Base-by-base conservation (phyloP, 2,888 invertebrate species). In the Empis stercorea region DNA sequence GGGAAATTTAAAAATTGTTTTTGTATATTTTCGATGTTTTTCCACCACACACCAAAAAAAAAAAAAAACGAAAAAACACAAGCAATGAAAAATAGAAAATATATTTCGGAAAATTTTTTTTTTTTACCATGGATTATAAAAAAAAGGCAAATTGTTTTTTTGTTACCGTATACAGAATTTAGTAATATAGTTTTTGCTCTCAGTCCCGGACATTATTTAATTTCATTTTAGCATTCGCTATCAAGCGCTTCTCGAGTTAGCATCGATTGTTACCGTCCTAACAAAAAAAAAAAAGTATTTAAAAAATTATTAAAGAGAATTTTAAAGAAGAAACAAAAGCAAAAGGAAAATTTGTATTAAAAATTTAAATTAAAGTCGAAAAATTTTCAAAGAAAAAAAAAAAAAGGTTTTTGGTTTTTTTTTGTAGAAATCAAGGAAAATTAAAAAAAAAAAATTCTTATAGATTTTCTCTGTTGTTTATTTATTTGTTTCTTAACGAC, bases 241-340 rank as follows among this genome's bases (percentile, higher is more conserved):
- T 56, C 54, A 56, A 58, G 59, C 59, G 56, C 57, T 58, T 57
- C 55, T 58, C 58, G 59, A 61, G 59, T 59, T 58, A 61, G 61
- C 61, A 64, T 62, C 61, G 64, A 64, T 65, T 61, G 50, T 56
- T 50, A 55, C 56, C 57, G 59, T 58, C 57, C 58, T 55, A 53
- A 47, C 43, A 49, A 34, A 13, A 34, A 27, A 27, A 27, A 36
- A 36, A 36, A 6, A 36, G 15, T 15, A 36, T 14, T 14, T 36
- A 15, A 14, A 34, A 34, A 34, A 34, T 34, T n/a, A 14, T 14
- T 15, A 36, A 36, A 15, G 15, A 36, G 14, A 36, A 36, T 15
- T n/a, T n/a, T 15, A 15, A 36, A 36, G 15, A 10, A 39, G 20
- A 20, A 20, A 20, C 20, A 39, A 39, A 39, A 39, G 4, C 1